Base-by-base conservation (phyloP, 2,888 invertebrate species). In the Phasia obesa region DNA sequence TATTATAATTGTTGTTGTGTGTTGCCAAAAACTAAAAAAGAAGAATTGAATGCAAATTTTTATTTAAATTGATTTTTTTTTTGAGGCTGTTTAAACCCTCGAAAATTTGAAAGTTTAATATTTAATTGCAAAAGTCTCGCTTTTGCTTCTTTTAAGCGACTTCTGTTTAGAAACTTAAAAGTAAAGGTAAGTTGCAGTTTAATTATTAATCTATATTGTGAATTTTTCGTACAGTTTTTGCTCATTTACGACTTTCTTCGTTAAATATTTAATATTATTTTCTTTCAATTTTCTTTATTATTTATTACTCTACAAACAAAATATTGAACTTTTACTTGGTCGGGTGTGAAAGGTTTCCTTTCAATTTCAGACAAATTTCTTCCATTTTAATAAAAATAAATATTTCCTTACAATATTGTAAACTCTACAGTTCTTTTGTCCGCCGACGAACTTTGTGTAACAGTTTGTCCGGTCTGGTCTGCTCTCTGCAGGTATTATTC, bases 261-360 rank as follows among this genome's bases (percentile, higher is more conserved):
- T 23, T 35, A 15, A 17, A 49, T 57, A 57, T 57, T 53, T 23
- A 64, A 65, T 44, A 5, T 31, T 35, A 23, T 38, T 57, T 75
- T 47, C 5, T 23, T 53, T 57, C 57, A 21, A 4, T 11, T 11
- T 31, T 42, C 23, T 64, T 38, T 55, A 23, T 53, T 57, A 42
- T 67, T 73, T 73, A 51, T 35, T 60, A 47, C 21, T 21, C 53
- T 55, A 13, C 25, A 25, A 59, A 21, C 1, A 60, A 53, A 55
- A 65, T 71, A 15, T 64, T 79, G 75, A 83, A 79, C 83, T 79
- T 83, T 83, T 83, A 76, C 75, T 75, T 71, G 13, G n/a, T n/a
- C n/a, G n/a, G n/a, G 42, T 57, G 49, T 53, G 57, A n/a, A 71
- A 79, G 70, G 17, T 31, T 71, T 67, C 75, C 79, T 83, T 83